Percentiles rank a stretch among this genome's conserved stretches.
These are phyloP conservation scores for Pediacus dermestoides DNA, from an alignment of 2,888 invertebrate genomes.

Conservation along the genomic window DNA sequence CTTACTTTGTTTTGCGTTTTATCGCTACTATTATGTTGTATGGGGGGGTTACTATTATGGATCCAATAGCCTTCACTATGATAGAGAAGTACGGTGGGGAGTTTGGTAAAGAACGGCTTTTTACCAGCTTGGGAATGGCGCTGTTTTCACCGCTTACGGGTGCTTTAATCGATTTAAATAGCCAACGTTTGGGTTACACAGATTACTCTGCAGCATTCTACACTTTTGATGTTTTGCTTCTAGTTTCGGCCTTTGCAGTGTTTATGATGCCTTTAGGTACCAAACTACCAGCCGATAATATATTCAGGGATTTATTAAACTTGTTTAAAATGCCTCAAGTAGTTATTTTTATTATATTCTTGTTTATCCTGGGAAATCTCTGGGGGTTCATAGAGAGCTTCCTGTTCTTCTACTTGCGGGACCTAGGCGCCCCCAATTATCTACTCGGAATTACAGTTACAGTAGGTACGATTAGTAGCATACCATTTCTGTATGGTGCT, in stretches of 20 bases:
- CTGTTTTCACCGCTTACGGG: slow-evolving; percentile 79
- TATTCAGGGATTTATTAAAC: slow-evolving; percentile 70
- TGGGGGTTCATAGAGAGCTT: slow-evolving; percentile 90
- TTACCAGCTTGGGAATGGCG: slow-evolving; percentile 80
- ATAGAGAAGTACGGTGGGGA: slow-evolving; percentile 81
- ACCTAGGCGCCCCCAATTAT: slow-evolving; percentile 79
- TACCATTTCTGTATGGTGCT: slow-evolving; percentile 81
- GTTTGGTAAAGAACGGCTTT: slow-evolving; percentile 75
- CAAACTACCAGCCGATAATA: slow-evolving; percentile 73
- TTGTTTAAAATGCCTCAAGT: slow-evolving; percentile 77
- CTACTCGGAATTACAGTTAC: slow-evolving; percentile 80
- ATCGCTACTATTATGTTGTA: slow-evolving; percentile 77
- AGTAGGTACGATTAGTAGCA: slow-evolving; percentile 77
- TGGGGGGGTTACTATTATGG: slow-evolving; percentile 84
- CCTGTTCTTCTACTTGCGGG: slow-evolving; percentile 79
- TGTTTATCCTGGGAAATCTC: slow-evolving; percentile 78
- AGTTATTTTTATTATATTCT: slow-evolving; percentile 73
- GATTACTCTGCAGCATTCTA: slow-evolving; percentile 89
- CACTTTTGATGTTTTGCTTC: slow-evolving; percentile 69
- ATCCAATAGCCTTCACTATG: slow-evolving; percentile 82
- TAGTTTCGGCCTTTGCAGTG: slow-evolving; percentile 70
- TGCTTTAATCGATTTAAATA: slow-evolving; percentile 70
- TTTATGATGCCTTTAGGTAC: slow-evolving; percentile 75
- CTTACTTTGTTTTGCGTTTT: slow-evolving; percentile 76
- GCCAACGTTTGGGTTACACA: slow-evolving; percentile 66